Evolutionary conservation across 2,113 vertebrate genomes (phyloP).

Genomic region (Sphyrna mokarran): DNA sequence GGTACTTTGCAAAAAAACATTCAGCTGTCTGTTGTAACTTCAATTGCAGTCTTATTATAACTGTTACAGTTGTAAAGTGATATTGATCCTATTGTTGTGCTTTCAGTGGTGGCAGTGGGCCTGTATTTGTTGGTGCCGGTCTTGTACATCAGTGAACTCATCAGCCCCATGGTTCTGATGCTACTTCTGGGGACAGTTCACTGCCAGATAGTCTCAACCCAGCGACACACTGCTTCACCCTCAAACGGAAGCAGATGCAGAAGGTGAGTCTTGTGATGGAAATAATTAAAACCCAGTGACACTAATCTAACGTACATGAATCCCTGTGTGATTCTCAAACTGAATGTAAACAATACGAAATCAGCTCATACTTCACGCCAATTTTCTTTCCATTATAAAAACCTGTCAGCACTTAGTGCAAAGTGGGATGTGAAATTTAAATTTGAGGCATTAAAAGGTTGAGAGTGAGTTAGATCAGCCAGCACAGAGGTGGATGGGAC

Average conservation of each 20-base stretch:
- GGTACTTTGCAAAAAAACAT: conserved; percentile 53
- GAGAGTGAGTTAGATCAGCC: too few species aligned
- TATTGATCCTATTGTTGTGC: not conserved
- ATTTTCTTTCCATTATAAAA: not conserved
- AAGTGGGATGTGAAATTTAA: not conserved
- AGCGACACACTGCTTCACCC: conserved; percentile 60
- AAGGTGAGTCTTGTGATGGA: conserved; percentile 58
- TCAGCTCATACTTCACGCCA: not conserved
- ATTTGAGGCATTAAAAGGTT: not conserved
- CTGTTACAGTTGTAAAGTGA: not conserved
- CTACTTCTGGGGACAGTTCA: conserved; percentile 93
- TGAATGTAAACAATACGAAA: not conserved
- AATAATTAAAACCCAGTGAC: not conserved
- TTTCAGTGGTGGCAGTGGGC: conserved; percentile 68
- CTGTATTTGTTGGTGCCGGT: conserved; percentile 74
- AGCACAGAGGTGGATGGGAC: not conserved
- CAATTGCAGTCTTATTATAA: not conserved
- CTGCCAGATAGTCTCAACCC: conserved; percentile 95
- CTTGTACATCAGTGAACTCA: conserved; percentile 75
- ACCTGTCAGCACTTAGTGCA: not conserved
- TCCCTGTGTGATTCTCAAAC: not conserved
- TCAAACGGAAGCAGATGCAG: conserved; percentile 67
- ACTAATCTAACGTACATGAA: not conserved
- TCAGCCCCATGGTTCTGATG: conserved; percentile 91
- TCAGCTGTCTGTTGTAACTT: not conserved